phyloP scores from a whole-genome alignment of 2,888 invertebrate species.

The Rhagium mordax region DNA sequence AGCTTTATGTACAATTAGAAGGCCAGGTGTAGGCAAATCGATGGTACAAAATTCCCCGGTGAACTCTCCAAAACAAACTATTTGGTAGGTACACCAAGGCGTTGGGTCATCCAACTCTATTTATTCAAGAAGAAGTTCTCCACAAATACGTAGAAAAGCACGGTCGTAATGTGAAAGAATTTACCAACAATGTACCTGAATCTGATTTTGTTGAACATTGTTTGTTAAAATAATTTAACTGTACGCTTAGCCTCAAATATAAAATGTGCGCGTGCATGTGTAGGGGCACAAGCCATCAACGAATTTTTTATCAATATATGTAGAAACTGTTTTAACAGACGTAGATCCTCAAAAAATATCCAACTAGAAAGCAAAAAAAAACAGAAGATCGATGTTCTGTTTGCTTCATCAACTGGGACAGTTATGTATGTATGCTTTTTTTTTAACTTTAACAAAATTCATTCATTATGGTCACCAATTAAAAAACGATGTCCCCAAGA shows the following conservation, averaged over 20 bases:
- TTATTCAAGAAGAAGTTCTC: not conserved
- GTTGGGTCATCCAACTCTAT: not conserved
- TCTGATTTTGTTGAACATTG: not conserved
- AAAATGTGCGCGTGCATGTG: not conserved
- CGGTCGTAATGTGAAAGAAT: not conserved
- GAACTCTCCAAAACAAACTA: no score
- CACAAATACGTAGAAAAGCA: not conserved
- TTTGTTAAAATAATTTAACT: not conserved
- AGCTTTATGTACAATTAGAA: no score
- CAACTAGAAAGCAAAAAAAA: no score
- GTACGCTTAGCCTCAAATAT: not conserved
- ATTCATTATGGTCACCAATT: no score
- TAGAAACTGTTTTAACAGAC: not conserved
- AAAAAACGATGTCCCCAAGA: no score
- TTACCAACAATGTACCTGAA: not conserved
- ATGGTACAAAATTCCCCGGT: no score
- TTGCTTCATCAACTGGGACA: no score
- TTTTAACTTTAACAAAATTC: no score
- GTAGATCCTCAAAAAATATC: not conserved
- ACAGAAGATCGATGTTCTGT: no score
- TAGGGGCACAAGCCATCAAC: not conserved
- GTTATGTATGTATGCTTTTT: no score
- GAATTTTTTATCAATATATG: not conserved
- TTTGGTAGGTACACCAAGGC: no score
- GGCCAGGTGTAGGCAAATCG: no score